Percentiles rank a stretch among this genome's conserved stretches.
Conservation (phyloP, 2,113 vertebrate species). For the Cinclus cinclus region DNA sequence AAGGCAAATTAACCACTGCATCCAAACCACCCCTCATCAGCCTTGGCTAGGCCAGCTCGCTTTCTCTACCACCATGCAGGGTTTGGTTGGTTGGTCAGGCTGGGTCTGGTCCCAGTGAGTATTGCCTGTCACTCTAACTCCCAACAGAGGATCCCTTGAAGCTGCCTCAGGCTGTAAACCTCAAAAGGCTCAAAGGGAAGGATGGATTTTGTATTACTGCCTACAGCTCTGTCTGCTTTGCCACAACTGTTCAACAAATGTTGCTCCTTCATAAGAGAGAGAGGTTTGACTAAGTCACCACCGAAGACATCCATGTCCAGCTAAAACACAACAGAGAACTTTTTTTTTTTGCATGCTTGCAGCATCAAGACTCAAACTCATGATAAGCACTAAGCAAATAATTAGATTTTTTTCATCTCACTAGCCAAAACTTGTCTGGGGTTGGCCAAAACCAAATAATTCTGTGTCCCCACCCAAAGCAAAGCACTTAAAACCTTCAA, state of each 20-base stretch:
- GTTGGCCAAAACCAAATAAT: slow-evolving; percentile 14
- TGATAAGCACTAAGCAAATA: not conserved
- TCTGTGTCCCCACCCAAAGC: not conserved
- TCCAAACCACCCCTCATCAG: not conserved
- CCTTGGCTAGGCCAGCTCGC: not conserved
- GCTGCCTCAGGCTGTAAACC: not conserved
- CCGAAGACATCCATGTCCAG: not conserved
- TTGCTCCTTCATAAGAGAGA: not conserved
- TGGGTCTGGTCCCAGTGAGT: not conserved
- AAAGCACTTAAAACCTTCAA: not conserved
- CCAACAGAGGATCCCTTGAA: not conserved
- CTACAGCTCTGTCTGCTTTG: not conserved
- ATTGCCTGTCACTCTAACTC: not conserved
- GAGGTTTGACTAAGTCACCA: not conserved
- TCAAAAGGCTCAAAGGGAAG: not conserved
- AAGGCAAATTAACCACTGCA: not conserved
- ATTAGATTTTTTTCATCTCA: slow-evolving; percentile 1
- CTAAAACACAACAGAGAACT: not conserved
- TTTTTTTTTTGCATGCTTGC: not conserved
- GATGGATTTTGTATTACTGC: not conserved
- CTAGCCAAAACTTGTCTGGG: not conserved
- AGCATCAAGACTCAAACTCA: not conserved
- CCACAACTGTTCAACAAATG: slow-evolving; percentile 50
- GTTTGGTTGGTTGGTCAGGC: not conserved
- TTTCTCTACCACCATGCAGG: not conserved